Evolutionary conservation across 30 jellyfish, hydroid and myxozoan species (phyloP), one percentile per base, ranked within the genome.

Genomic region (Pseudorhiza aurosa): DNA sequence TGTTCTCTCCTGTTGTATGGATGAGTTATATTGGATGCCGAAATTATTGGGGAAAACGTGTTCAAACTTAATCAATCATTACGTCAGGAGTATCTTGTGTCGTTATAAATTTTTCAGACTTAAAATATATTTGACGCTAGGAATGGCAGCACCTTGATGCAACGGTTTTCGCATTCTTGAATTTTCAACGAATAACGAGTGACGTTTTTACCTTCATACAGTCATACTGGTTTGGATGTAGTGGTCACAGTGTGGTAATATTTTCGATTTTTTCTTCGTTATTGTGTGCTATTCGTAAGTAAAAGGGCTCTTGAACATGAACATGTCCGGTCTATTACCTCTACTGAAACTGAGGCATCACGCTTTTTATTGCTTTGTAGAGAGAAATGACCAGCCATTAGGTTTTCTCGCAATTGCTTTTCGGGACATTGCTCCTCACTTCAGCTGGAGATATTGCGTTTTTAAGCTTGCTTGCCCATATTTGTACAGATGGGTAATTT

Each of bases 1-100:
- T 72, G 71, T 72, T 72, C 63, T 14, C 60, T 72, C 74, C 44
- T 51, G 82, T 68, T 68, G 1, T 44, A 63, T 45, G 46, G 62
- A 51, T 59, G 74, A 72, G 59, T 39, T 72, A 40, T 67, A 31
- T 72, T 72, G 70, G 70, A 72, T 7, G 33, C 35, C 29, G 37
- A 35, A 30, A 49, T 53, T 51, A 32, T 68, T 53, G 67, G 59
- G 85, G 42, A 65, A 18, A 57, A 73, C n/a, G 75, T 27, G 68
- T 47, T 73, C 86, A 15, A 22, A 22, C 65, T 51, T 73, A 12
- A n/a, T 17, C 11, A 56, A 39, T 53, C 24, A 53, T 53, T 53
- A 15, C 67, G 3, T 33, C 67, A 53, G 62, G 24, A 12, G 12
- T 53, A 19, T 4, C 67, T 53, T 53, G 67, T 53, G 67, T 53